Evolutionary conservation across 2,888 invertebrate genomes (phyloP), one percentile per base, ranked within the genome.

Genomic region (Nemapogon koenigi): DNA sequence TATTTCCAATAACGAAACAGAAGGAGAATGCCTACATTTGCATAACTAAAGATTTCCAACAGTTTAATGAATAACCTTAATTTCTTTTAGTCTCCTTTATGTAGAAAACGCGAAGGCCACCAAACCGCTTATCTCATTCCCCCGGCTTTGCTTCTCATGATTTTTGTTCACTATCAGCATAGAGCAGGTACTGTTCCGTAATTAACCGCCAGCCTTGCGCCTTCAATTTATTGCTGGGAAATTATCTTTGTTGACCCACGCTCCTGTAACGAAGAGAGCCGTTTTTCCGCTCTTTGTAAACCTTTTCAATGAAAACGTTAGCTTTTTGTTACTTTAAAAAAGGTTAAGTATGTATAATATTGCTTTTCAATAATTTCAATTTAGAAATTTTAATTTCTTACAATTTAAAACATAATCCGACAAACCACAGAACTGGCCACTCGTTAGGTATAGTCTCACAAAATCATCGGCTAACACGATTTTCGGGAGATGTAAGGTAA

Each of bases 191-290:
- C 36, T 35, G 32, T 28, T 41, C 39, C 41, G 57, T 63, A 64
- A 68, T 69, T 70, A 69, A 61, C 62, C 58, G 22, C 51, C 47
- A 42, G 47, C 39, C 19, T 41, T 53, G 56, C 54, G 53, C 59
- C 57, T 22, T 55, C 59, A 64, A 67, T 66, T 70, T 68, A 68
- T 64, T 58, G 59, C 63, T 50, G 55, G 46, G 44, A 62, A 59
- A 67, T 67, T 71, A 71, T 70, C 68, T 68, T 57, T 70, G 70
- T 70, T 70, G 65, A 63, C 62, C 63, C 70, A 66, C 58, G 61
- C 59, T 59, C 18, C 28, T 8, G 26, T 19, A 11, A 19, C 19
- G 33, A n/a, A 13, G 17, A 16, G 6, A 8, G 19, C 16, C 13
- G 18, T 33, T 33, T 33, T 19, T 17, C 7, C n/a, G 13, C 18